Evolutionary conservation across 1,140 invertebrate genomes (phyloP).

Genomic region (Leptopilina clavipes): DNA sequence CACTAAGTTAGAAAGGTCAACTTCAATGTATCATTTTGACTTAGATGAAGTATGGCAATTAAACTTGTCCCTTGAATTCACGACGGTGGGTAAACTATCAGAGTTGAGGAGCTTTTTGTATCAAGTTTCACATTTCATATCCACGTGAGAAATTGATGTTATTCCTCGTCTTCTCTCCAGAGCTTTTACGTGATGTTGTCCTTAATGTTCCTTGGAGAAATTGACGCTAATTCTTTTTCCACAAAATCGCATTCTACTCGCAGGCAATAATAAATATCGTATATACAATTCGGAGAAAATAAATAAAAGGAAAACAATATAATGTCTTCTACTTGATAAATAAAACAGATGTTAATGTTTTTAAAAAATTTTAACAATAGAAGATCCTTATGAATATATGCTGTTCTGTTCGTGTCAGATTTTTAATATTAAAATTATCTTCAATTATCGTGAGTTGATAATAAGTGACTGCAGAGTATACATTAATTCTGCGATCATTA

Average conservation of each 20-base stretch:
- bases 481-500: no score
- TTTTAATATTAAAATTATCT: no score
- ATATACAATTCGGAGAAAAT: background rate
- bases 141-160: constrained; percentile 9
- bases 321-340: no score
- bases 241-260: background rate
- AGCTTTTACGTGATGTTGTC: background rate
- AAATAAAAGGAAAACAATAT: background rate
- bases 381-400: no score
- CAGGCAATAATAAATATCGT: no score
- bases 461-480: no score
- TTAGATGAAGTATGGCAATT: constrained; percentile 19
- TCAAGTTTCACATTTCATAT: constrained; percentile 11
- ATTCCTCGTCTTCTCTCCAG: background rate
- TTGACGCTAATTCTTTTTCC: background rate
- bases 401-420: no score
- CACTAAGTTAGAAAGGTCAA: background rate
- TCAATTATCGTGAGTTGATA: no score
- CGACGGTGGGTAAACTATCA: background rate
- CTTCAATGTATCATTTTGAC: constrained; percentile 26
- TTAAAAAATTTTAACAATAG: no score
- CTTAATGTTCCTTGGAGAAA: background rate
- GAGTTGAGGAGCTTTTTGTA: background rate
- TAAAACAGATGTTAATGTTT: no score
- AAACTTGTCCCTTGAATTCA: constrained; percentile 1